Conservation (phyloP, 2,113 vertebrate species). For the Bungarus multicinctus region DNA sequence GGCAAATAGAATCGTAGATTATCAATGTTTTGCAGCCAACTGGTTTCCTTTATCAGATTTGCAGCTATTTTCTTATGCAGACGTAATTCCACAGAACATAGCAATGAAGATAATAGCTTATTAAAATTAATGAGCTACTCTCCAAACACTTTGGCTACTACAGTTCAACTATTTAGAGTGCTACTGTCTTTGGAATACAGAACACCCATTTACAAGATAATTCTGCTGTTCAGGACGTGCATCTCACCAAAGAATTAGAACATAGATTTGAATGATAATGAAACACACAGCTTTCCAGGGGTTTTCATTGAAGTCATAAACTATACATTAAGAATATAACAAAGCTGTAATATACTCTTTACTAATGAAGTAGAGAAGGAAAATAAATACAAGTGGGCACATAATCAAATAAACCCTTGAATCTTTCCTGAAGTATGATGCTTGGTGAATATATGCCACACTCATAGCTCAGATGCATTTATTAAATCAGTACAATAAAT, state of each 20-base stretch:
- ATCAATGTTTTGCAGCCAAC: background rate
- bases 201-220: background rate
- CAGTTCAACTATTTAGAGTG: constrained; percentile 35
- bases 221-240: background rate
- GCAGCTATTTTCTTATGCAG: constrained; percentile 19
- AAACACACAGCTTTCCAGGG: constrained; percentile 4
- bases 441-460: background rate
- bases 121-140: constrained; percentile 55
- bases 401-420: background rate
- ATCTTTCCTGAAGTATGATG: background rate
- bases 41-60: constrained; percentile 31
- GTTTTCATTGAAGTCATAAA: background rate
- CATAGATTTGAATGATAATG: background rate
- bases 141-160: constrained; percentile 22
- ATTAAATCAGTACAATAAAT: background rate
- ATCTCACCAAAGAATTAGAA: constrained; percentile 34
- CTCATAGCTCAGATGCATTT: background rate
- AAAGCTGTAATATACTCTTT: background rate
- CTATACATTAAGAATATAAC: background rate
- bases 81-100: constrained; percentile 1
- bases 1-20: background rate
- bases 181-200: background rate
- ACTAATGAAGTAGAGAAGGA: background rate
- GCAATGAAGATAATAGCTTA: constrained; percentile 26
- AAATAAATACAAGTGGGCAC: background rate